A percentile compares a stretch with the other conserved stretches of the same genome.
Conservation (phyloP, 92 coral and sea anemone genomes). For the Paragorgia papillata region DNA sequence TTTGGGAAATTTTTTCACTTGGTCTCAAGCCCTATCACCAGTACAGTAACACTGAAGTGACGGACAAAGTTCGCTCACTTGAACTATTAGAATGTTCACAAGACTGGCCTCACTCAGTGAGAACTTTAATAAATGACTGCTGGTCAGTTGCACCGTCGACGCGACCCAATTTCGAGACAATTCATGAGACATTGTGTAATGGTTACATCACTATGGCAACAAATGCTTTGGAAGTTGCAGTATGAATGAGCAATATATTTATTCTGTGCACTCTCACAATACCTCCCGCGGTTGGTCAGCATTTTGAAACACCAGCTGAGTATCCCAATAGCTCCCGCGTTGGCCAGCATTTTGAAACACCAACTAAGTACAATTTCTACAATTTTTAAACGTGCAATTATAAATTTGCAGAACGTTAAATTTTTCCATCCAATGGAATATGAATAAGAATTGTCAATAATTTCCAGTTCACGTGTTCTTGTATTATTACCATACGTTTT, state of each 20-base stretch:
- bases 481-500: neutral
- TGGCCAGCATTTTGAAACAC: too few species aligned
- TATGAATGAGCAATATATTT: neutral
- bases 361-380: too few species aligned
- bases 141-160: conserved; percentile 80
- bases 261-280: neutral
- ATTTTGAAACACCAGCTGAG: too few species aligned
- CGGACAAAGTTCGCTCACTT: conserved; percentile 72
- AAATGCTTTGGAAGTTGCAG: conserved; percentile 46
- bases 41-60: conserved; percentile 75
- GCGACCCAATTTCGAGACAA: conserved; percentile 78
- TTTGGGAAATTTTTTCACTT: conserved; percentile 90
- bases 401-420: neutral
- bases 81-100: conserved; percentile 82
- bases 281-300: too few species aligned
- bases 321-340: too few species aligned
- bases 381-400: too few species aligned
- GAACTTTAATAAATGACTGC: conserved; percentile 83
- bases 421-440: neutral
- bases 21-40: conserved; percentile 83
- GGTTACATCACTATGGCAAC: conserved; percentile 82
- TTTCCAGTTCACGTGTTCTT: neutral
- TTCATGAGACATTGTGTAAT: conserved; percentile 73
- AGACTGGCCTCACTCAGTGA: conserved; percentile 82
- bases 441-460: neutral